Evolutionary conservation across 2,888 invertebrate species (phyloP).

Genomic region (Helicoverpa assulta): DNA sequence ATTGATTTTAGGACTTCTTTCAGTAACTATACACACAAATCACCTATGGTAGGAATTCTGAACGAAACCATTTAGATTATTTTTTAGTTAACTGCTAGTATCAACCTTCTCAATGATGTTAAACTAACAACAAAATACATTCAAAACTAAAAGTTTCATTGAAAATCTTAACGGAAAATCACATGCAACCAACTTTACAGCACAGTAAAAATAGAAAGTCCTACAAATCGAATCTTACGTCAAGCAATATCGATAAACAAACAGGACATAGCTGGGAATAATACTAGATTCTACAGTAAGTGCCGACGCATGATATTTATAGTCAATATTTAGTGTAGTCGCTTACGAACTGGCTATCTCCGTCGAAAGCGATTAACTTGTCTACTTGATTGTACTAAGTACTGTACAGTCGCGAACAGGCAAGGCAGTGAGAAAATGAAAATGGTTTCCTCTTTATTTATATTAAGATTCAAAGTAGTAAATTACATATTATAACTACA

Average conservation of each 20-base stretch:
- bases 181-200: not conserved
- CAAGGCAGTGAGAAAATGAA: not conserved
- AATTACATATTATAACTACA: too few relatives aligned
- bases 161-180: too few relatives aligned
- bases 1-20: too few relatives aligned
- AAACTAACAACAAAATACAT: too few relatives aligned
- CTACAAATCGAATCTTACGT: not conserved
- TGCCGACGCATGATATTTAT: slow-evolving; percentile 43
- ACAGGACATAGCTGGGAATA: slow-evolving; percentile 37
- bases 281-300: slow-evolving; percentile 24
- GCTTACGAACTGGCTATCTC: slow-evolving; percentile 39
- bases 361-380: slow-evolving; percentile 38
- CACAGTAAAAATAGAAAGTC: not conserved
- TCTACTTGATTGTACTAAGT: slow-evolving; percentile 16
- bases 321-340: slow-evolving; percentile 47
- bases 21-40: too few relatives aligned
- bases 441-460: too few relatives aligned
- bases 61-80: too few relatives aligned
- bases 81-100: too few relatives aligned
- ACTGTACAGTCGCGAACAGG: not conserved
- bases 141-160: too few relatives aligned
- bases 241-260: slow-evolving; percentile 27
- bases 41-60: too few relatives aligned
- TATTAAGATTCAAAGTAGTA: too few relatives aligned
- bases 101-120: too few relatives aligned